A percentile compares a stretch with the other conserved stretches of the same genome.
Evolutionary conservation across 2,113 vertebrate genomes (phyloP).

Genomic region (Neogobius melanostomus): DNA sequence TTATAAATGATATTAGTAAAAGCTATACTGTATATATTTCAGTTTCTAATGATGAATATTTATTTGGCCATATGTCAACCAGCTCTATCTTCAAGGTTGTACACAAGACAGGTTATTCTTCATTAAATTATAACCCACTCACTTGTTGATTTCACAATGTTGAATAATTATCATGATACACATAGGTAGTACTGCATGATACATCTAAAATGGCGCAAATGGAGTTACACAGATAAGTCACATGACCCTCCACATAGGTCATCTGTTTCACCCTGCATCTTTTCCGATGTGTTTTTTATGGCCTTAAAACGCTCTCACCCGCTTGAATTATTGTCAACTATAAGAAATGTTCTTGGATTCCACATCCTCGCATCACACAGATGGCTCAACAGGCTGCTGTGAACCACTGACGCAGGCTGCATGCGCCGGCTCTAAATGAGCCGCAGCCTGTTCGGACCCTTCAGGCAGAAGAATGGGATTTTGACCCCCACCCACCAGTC

Average conservation of each 20-base stretch:
- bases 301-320: slow-evolving; percentile 2
- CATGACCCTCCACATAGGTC: slow-evolving; percentile 18
- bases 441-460: slow-evolving; percentile 64
- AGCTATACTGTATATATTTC: too few species aligned
- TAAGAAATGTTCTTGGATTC: slow-evolving; percentile 20
- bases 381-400: slow-evolving; percentile 40
- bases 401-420: slow-evolving; percentile 23
- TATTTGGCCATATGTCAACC: too few species aligned
- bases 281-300: slow-evolving; percentile 12
- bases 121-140: too few species aligned
- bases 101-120: too few species aligned
- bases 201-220: slow-evolving; percentile 8
- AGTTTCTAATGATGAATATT: too few species aligned
- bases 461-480: slow-evolving; percentile 38
- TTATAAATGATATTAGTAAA: too few species aligned
- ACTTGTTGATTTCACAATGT: background rate
- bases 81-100: too few species aligned
- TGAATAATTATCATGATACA: background rate
- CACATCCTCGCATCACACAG: slow-evolving; percentile 20
- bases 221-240: slow-evolving; percentile 7
- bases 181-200: background rate
- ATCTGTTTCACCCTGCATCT: slow-evolving; percentile 17
- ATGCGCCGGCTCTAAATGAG: slow-evolving; percentile 53
- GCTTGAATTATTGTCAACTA: slow-evolving; percentile 8
- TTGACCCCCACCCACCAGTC: background rate